Conservation (phyloP, 1,140 invertebrate genomes). For the Aphis craccivora region DNA sequence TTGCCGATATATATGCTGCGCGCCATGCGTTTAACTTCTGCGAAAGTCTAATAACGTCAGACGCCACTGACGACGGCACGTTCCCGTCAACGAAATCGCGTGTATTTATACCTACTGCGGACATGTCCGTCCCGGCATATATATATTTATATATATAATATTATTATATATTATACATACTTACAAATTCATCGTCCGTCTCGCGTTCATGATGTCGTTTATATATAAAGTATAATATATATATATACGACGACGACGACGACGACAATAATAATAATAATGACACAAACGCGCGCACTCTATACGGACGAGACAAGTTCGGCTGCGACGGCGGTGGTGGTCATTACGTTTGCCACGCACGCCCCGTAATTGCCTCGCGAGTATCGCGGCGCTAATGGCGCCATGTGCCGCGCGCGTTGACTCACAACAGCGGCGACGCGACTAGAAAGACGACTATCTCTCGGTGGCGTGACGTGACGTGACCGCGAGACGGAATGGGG, state of each 20-base stretch:
- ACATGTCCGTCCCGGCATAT: not conserved
- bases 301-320: not conserved
- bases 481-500: not conserved
- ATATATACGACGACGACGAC: not conserved
- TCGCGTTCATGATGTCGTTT: conserved; percentile 5
- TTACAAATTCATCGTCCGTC: conserved; percentile 49
- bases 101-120: conserved; percentile 24
- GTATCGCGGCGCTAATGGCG: conserved; percentile 51
- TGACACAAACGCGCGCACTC: not conserved
- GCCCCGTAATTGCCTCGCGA: conserved; percentile 52
- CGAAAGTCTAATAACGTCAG: conserved; percentile 15
- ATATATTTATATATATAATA: not conserved
- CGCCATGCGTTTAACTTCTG: not conserved
- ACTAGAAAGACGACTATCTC: conserved; percentile 18
- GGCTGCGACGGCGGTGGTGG: not conserved
- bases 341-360: conserved; percentile 52
- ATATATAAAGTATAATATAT: not conserved
- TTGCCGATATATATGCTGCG: not conserved
- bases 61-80: conserved; percentile 2
- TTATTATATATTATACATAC: not conserved
- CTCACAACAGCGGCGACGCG: not conserved
- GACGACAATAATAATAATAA: not conserved
- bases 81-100: conserved; percentile 29
- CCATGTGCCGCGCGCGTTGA: conserved; percentile 36
- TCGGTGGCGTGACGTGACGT: conserved; percentile 4